Evolutionary conservation across 2,113 vertebrate genomes (phyloP).

Genomic region (Colius striatus): DNA sequence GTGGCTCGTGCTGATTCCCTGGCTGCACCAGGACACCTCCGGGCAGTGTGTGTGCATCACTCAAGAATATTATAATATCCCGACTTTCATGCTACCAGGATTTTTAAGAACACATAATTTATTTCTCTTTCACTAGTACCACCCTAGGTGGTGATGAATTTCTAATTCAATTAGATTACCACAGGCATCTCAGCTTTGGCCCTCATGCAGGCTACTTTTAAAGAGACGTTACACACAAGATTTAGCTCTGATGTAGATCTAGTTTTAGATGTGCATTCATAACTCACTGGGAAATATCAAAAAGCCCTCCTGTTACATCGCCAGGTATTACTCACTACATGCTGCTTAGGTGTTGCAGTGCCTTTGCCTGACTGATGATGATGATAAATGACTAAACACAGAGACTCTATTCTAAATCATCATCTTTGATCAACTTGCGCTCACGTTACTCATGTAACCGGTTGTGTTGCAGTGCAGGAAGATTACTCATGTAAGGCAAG

Average conservation of each 20-base stretch:
- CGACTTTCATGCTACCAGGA: background rate
- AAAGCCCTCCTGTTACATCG: background rate
- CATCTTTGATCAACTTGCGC: constrained; percentile 32
- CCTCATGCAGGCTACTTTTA: background rate
- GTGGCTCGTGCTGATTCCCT: background rate
- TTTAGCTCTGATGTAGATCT: background rate
- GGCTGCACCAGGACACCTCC: background rate
- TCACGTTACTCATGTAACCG: constrained; percentile 36
- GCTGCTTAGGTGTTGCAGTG: background rate
- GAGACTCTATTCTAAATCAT: background rate
- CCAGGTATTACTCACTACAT: background rate
- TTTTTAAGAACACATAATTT: background rate
- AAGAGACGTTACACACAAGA: background rate
- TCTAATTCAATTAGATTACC: background rate
- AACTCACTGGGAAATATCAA: background rate
- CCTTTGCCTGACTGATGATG: background rate
- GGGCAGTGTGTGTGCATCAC: rapidly evolving
- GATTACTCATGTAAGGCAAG: constrained; percentile 47
- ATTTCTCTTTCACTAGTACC: background rate
- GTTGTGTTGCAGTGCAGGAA: background rate
- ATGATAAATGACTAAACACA: constrained; percentile 42
- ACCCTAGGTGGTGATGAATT: background rate
- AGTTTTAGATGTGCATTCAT: background rate
- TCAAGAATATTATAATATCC: background rate
- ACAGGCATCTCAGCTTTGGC: background rate